These are phyloP conservation scores for Hymenopus coronatus DNA, from an alignment of 2,888 invertebrate species.

Conservation along the genomic window DNA sequence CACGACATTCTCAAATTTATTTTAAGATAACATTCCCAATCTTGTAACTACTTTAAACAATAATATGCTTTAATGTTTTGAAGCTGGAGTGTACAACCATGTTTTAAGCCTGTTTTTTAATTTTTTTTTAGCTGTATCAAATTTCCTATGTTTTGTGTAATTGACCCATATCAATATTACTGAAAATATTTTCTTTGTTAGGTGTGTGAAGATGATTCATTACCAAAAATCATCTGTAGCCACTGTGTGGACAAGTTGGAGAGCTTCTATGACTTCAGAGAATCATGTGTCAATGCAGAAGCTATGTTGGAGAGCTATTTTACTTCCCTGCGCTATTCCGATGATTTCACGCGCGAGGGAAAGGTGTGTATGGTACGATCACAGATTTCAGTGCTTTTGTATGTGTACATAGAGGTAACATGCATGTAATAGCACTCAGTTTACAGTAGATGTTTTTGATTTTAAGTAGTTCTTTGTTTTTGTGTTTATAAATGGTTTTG, in stretches of 20 bases:
- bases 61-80: too few relatives aligned
- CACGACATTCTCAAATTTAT: too few relatives aligned
- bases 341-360: conserved; percentile 57
- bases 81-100: too few relatives aligned
- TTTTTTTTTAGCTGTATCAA: too few relatives aligned
- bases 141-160: too few relatives aligned
- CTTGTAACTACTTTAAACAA: too few relatives aligned
- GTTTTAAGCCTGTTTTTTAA: too few relatives aligned
- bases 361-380: conserved; percentile 28
- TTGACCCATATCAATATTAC: too few relatives aligned
- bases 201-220: conserved; percentile 65
- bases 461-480: background rate
- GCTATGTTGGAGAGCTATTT: conserved; percentile 65
- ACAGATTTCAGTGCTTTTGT: background rate
- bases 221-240: conserved; percentile 66
- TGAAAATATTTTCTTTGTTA: conserved; percentile 38
- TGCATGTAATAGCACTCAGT: too few relatives aligned
- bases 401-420: background rate
- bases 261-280: conserved; percentile 59
- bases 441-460: background rate
- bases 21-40: too few relatives aligned
- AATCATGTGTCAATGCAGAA: conserved; percentile 63
- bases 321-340: conserved; percentile 57
- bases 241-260: conserved; percentile 63
- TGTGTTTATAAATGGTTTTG: too few relatives aligned